Conservation (phyloP, 2,888 invertebrate species). For the Antheraea assamensis region DNA sequence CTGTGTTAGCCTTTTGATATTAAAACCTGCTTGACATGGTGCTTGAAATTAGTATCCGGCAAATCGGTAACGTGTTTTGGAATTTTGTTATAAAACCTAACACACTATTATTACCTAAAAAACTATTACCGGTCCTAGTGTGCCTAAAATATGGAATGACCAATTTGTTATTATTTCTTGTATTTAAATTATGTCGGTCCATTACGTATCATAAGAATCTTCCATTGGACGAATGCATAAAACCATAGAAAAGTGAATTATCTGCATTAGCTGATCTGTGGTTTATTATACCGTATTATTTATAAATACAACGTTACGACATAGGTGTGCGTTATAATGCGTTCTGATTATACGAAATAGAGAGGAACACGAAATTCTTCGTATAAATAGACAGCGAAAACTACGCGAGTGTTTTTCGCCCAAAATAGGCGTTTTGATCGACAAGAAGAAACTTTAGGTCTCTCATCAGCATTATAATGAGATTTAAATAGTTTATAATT, state of each 20-base stretch:
- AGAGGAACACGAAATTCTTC: not conserved
- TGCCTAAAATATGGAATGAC: too few relatives aligned
- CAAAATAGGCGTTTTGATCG: constrained; percentile 1
- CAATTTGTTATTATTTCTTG: too few relatives aligned
- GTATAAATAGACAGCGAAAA: not conserved
- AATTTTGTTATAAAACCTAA: too few relatives aligned
- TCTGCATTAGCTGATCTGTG: not conserved
- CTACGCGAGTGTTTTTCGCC: not conserved
- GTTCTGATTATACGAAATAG: not conserved
- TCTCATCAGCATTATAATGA: too few relatives aligned
- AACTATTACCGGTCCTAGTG: too few relatives aligned
- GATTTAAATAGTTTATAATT: too few relatives aligned
- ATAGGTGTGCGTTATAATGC: not conserved
- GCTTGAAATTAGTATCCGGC: too few relatives aligned
- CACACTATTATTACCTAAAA: too few relatives aligned
- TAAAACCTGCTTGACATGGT: too few relatives aligned
- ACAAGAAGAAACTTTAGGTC: not conserved
- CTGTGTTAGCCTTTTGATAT: too few relatives aligned
- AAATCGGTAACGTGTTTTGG: too few relatives aligned
- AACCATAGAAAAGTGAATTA: not conserved
- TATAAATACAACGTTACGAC: constrained; percentile 11
- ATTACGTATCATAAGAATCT: not conserved
- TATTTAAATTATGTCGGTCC: too few relatives aligned
- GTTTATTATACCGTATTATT: constrained; percentile 1
- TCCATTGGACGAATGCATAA: not conserved